Base-by-base conservation (phyloP, 1,140 invertebrate genomes). In the Lysiphlebus fabarum region DNA sequence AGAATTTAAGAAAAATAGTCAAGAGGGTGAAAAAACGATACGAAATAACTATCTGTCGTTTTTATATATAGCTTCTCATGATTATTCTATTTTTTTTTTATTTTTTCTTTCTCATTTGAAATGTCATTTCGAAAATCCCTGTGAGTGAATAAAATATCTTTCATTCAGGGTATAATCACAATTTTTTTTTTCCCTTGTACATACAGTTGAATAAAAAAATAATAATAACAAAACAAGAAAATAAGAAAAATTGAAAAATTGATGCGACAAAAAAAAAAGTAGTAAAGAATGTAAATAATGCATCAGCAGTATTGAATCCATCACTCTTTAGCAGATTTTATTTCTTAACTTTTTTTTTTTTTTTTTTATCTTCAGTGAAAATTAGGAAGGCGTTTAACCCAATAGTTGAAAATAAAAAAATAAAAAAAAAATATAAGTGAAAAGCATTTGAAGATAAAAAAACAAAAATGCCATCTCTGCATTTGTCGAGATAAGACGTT, bases 271-370 rank as follows among this genome's bases (percentile, higher is more conserved):
- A 11, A 40, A 11, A 8, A 8, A 6, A 6, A 6, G 6, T 9
- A 40, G 38, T 11, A 40, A 40, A 8, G 7, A 33, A 33, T 4
- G 17, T 33, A 33, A 17, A 49, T 33, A 33, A 49, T 33, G 34
- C 47, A 33, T 49, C 47, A 49, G 47, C 33, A 49, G 26, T 49
- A 49, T 49, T 49, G 47, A 49, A 33, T 17, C 17, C 7, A 33
- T 36, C 26, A 49, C 17, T 33, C 33, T 33, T 49, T 5, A 17
- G 45, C 45, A 17, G 45, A 47, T 49, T 26, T 26, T 17, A 33
- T 33, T 40, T 40, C 38, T 11, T 40, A 6, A 6, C n/a, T 49
- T 11, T 49, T 34, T 17, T 26, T 9, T 9, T 33, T 1, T 17
- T 17, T 12, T 9, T 9, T 33, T 1, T 17, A 3, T 12, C 26